These are phyloP conservation scores for Lampropteryx suffumata DNA, from an alignment of 2,888 invertebrate genomes.

Conservation along the genomic window DNA sequence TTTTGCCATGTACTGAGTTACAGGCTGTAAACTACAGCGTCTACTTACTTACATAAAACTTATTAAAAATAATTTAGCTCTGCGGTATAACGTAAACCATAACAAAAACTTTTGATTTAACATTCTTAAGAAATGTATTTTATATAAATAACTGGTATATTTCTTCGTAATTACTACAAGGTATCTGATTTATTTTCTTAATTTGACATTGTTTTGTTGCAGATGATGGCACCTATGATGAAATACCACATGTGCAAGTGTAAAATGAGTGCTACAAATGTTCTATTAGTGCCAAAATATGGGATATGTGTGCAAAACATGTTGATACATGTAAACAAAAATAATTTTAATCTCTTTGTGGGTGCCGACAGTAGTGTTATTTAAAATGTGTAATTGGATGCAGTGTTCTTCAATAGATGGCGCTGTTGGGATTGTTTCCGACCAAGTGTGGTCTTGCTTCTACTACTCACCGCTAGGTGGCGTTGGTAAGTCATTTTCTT, in stretches of 20 bases:
- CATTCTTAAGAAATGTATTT: too few relatives aligned
- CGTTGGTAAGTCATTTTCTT: conserved; percentile 57
- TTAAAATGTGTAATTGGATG: conserved; percentile 68
- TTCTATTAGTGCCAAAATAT: conserved; percentile 51
- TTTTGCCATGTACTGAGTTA: too few relatives aligned
- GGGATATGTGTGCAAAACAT: conserved; percentile 49
- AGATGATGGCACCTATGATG: conserved; percentile 61
- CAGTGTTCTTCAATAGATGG: conserved; percentile 75
- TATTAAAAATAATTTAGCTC: too few relatives aligned
- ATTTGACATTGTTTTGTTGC: too few relatives aligned
- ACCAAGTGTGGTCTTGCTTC: conserved; percentile 54
- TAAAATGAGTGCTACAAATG: conserved; percentile 56
- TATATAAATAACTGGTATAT: too few relatives aligned
- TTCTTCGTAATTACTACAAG: too few relatives aligned
- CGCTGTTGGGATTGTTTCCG: conserved; percentile 63
- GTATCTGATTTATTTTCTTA: conserved; percentile 22
- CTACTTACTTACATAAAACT: too few relatives aligned
- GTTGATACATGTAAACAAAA: conserved; percentile 52
- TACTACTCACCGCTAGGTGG: conserved; percentile 62
- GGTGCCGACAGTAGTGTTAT: conserved; percentile 39
- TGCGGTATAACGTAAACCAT: too few relatives aligned
- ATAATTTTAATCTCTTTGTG: conserved; percentile 33
- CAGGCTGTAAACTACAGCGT: too few relatives aligned
- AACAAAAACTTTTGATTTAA: too few relatives aligned
- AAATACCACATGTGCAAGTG: conserved; percentile 69